Percentiles rank a stretch among this genome's conserved stretches.
These are phyloP conservation scores for Eutolmus rufibarbis DNA, from an alignment of 2,888 invertebrate genomes.

Conservation along the genomic window DNA sequence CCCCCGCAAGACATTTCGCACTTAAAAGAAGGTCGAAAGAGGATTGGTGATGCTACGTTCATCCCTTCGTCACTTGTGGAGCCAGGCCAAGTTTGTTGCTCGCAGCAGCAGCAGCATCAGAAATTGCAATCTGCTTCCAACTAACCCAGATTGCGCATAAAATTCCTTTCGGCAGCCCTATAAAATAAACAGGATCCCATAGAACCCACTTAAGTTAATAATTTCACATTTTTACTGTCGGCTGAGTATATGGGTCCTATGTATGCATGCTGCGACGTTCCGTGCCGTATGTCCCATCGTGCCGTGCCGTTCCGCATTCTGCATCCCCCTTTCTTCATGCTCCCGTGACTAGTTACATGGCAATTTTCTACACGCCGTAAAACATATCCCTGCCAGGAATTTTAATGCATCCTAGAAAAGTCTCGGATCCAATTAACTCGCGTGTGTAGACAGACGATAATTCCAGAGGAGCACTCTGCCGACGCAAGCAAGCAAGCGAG, in stretches of 20 bases:
- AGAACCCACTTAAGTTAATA: conserved; percentile 10
- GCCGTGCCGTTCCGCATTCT: neutral
- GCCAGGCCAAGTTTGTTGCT: neutral
- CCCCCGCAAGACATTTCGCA: neutral
- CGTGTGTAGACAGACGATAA: conserved; percentile 19
- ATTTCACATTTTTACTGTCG: conserved; percentile 3
- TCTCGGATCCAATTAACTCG: conserved; percentile 30
- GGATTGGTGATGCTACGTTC: neutral
- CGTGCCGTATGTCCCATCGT: neutral
- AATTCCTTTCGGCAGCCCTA: neutral
- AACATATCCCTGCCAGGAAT: conserved; percentile 2
- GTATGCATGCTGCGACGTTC: neutral
- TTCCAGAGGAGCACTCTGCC: neutral
- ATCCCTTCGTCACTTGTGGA: neutral
- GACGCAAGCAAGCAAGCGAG: neutral
- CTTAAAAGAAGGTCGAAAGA: neutral
- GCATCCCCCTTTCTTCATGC: neutral
- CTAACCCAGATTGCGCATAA: neutral
- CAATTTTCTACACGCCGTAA: conserved; percentile 9
- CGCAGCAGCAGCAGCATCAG: neutral
- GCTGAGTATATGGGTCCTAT: neutral
- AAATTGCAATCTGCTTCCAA: neutral
- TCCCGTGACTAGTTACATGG: neutral
- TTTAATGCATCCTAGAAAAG: conserved; percentile 33
- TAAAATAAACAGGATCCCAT: neutral